Base-by-base conservation (phyloP, 1,140 invertebrate genomes). In the Drosophila bipectinata region DNA sequence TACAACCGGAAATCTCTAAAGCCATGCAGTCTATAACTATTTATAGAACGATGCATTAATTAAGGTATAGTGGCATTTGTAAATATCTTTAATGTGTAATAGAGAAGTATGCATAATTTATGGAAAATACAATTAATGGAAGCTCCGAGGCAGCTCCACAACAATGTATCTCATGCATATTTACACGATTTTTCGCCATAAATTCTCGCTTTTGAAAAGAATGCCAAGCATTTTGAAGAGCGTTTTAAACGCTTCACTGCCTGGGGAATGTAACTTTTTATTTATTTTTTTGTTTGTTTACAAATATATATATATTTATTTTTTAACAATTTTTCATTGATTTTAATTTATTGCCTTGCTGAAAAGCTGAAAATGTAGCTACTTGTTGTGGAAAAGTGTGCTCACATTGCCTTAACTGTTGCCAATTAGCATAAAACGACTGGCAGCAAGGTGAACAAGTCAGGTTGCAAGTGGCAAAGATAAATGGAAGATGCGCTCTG, bases 61-160 rank as follows among this genome's bases (percentile, higher is more conserved):
- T 77, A 18, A 8, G 14, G 18, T 64, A 72, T 64, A 59, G 61
- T 71, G 55, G 61, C 59, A 37, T 55, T 66, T 66, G 57, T 55
- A 54, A 51, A 67, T 75, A 56, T 55, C 56, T 77, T 72, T 59
- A 39, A 54, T 69, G 88, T 44, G 41, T 44, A 44, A 87, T 79
- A 76, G 71, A 83, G 72, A 78, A 67, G 44, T 66, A 59, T 72
- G 73, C 64, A 72, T 79, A 88, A 83, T 83, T 73, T 77, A 88
- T 83, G 75, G 58, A 87, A 82, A 82, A 88, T 88, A 47, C 66
- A 79, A 88, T 87, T 88, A 81, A 88, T 79, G 68, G 68, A 47
- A 73, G 60, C 44, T 5, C 32, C 30, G 18, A 18, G 18, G 18
- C 18, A 18, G 18, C 18, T 18, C 14, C 15, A 47, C 39, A 53